These are phyloP conservation scores for Spilosoma lubricipeda DNA, from an alignment of 2,888 invertebrate genomes.

Conservation along the genomic window DNA sequence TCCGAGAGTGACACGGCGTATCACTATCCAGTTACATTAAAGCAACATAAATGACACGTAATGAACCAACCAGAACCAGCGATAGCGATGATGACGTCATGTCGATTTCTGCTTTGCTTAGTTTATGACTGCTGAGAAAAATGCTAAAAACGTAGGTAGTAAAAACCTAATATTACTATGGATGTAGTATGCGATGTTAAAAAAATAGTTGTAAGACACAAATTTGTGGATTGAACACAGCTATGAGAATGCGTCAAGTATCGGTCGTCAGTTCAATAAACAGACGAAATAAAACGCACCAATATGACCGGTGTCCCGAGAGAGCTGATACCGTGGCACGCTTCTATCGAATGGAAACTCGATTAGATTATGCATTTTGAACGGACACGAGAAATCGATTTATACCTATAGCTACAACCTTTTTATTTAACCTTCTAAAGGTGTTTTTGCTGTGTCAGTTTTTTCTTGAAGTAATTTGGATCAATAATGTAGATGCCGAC, in stretches of 20 bases:
- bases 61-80: too few relatives aligned
- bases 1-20: too few relatives aligned
- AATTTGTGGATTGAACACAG: neutral
- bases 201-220: neutral
- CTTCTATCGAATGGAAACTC: conserved; percentile 56
- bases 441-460: neutral
- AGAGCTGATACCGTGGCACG: conserved; percentile 54
- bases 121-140: too few relatives aligned
- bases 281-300: conserved; percentile 57
- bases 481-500: too few relatives aligned
- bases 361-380: conserved; percentile 65
- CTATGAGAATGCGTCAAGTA: conserved; percentile 10
- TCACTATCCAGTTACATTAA: too few relatives aligned
- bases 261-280: conserved; percentile 19
- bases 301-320: conserved; percentile 57
- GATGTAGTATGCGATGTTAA: neutral
- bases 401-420: conserved; percentile 34
- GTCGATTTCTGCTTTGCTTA: too few relatives aligned
- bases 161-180: too few relatives aligned
- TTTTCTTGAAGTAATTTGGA: too few relatives aligned
- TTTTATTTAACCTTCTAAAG: conserved; percentile 44
- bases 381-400: conserved; percentile 48
- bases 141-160: too few relatives aligned
- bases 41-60: too few relatives aligned
- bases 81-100: too few relatives aligned